A percentile compares a stretch with the other conserved stretches of the same genome.
Evolutionary conservation across 2,888 invertebrate species (phyloP).

Genomic region (Cylloceria caligata): DNA sequence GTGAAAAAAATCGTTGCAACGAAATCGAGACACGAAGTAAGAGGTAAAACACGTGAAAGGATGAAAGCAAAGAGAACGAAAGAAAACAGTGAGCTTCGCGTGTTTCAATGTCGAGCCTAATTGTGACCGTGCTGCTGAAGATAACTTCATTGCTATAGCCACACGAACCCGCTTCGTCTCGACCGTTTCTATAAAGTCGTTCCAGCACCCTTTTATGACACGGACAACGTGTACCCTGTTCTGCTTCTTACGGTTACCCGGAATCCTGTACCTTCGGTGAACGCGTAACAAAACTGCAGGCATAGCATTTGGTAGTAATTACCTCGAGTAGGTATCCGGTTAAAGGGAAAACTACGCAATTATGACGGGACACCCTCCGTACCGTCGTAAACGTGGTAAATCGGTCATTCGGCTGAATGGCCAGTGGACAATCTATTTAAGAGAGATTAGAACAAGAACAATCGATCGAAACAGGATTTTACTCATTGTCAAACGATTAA

Average conservation of each 20-base stretch:
- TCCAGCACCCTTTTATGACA: slow-evolving; percentile 41
- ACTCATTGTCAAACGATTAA: background rate
- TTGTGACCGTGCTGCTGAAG: slow-evolving; percentile 76
- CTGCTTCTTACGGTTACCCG: slow-evolving; percentile 14
- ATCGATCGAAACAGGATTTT: background rate
- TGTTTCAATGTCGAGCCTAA: slow-evolving; percentile 73
- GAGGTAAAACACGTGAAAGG: background rate
- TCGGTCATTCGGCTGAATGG: slow-evolving; percentile 19
- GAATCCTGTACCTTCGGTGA: slow-evolving; percentile 32
- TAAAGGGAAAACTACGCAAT: slow-evolving; percentile 37
- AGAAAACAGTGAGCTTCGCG: slow-evolving; percentile 62
- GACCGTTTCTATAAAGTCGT: slow-evolving; percentile 9
- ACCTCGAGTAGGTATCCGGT: slow-evolving; percentile 30
- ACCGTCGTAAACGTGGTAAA: slow-evolving; percentile 13
- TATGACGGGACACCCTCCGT: background rate
- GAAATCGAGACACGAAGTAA: background rate
- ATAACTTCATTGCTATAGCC: slow-evolving; percentile 13
- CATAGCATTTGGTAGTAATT: slow-evolving; percentile 35
- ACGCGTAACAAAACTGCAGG: slow-evolving; percentile 32
- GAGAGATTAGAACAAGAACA: background rate
- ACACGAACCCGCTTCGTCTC: slow-evolving; percentile 1
- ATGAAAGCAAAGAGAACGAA: slow-evolving; percentile 10
- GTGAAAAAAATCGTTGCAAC: background rate
- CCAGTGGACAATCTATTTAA: background rate
- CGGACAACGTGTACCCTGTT: slow-evolving; percentile 12